phyloP scores from a whole-genome alignment of 2,797 vertebrate species.

The Alca torda region DNA sequence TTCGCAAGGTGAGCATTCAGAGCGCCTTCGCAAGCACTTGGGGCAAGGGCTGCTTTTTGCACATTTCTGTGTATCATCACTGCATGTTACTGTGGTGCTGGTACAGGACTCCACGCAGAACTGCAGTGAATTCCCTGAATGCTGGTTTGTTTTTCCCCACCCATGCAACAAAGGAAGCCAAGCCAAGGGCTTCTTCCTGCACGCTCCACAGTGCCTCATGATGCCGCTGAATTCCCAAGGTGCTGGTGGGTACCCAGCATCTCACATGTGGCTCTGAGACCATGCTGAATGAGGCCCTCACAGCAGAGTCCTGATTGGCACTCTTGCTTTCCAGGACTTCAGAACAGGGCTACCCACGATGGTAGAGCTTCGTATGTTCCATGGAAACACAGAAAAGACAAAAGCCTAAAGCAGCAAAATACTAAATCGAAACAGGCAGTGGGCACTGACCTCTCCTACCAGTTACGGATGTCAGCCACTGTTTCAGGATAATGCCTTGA shows the following conservation, averaged over 20 bases:
- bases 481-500: neutral
- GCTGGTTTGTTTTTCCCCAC: neutral
- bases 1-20: neutral
- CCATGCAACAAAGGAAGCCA: neutral
- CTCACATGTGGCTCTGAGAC: neutral
- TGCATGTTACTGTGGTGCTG: neutral
- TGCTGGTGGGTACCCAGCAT: neutral
- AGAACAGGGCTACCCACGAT: neutral
- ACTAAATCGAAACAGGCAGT: conserved; percentile 12
- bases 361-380: neutral
- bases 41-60: neutral
- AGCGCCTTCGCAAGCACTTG: neutral
- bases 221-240: neutral
- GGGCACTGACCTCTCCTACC: neutral
- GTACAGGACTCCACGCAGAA: neutral
- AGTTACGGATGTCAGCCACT: neutral
- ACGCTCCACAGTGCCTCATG: neutral
- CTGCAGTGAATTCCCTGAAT: neutral
- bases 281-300: neutral
- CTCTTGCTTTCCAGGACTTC: neutral
- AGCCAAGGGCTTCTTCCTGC: neutral
- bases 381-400: neutral
- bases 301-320: neutral
- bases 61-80: neutral
- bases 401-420: conserved; percentile 47